A percentile compares a stretch with the other conserved stretches of the same genome.
phyloP scores from a whole-genome alignment of 2,797 vertebrate genomes.

The Chelon auratus region DNA sequence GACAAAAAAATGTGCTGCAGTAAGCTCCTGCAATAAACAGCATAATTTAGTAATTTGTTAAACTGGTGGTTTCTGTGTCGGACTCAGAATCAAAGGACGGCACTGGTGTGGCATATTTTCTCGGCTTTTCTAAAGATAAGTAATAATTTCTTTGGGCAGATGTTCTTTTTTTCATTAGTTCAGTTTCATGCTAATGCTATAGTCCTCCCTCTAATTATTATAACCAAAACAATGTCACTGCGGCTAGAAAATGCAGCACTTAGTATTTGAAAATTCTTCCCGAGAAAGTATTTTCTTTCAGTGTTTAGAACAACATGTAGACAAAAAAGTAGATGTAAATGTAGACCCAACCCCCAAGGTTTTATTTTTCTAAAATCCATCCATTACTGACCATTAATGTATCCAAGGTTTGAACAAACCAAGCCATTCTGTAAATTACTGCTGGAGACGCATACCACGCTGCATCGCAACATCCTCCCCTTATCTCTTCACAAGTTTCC shows the following conservation, averaged over 20 bases:
- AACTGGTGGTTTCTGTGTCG: slow-evolving; percentile 9
- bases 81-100: slow-evolving; percentile 1
- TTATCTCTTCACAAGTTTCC: no score
- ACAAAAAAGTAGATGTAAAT: no score
- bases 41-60: slow-evolving; percentile 15
- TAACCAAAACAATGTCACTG: not conserved
- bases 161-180: not conserved
- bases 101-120: not conserved
- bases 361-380: no score
- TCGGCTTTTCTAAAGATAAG: slow-evolving; percentile 3
- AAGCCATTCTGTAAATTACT: no score
- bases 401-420: no score
- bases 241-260: not conserved
- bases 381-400: no score
- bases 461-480: no score
- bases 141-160: slow-evolving; percentile 9
- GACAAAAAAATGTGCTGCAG: slow-evolving; percentile 20
- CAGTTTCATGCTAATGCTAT: not conserved
- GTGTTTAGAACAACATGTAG: not conserved
- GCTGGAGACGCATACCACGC: no score
- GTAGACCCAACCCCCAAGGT: no score
- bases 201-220: slow-evolving; percentile 15
- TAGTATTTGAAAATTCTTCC: not conserved
- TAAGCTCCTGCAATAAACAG: slow-evolving; percentile 34
- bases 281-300: not conserved